phyloP scores from a whole-genome alignment of 2,888 invertebrate genomes.

The Lydus trimaculatus region DNA sequence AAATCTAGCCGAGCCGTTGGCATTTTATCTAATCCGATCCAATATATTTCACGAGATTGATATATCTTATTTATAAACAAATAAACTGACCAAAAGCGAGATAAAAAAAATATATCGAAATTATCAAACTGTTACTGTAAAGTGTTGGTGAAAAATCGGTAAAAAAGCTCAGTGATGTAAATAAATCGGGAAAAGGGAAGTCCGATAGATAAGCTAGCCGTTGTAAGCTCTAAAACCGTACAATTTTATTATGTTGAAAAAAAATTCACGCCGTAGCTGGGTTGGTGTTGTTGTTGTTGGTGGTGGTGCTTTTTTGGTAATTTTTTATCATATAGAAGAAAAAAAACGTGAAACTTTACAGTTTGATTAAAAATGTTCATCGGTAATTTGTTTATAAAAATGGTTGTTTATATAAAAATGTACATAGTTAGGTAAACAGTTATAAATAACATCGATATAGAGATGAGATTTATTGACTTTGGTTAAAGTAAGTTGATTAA shows the following conservation, averaged over 20 bases:
- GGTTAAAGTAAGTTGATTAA: conserved; percentile 22
- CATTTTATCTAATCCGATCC: background rate
- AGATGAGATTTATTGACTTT: conserved; percentile 27
- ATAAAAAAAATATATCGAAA: background rate
- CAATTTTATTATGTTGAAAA: conserved; percentile 1
- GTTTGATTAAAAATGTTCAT: background rate
- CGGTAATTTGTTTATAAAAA: background rate
- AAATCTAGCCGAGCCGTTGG: background rate
- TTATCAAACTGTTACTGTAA: background rate
- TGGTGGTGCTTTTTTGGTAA: too few species aligned
- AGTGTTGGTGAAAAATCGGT: background rate
- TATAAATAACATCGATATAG: conserved; percentile 20
- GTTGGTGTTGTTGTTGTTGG: background rate
- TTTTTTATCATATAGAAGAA: too few species aligned
- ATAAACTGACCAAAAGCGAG: background rate
- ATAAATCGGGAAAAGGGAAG: background rate
- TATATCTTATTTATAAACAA: background rate
- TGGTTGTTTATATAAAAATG: background rate
- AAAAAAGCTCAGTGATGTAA: background rate
- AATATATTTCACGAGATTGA: background rate
- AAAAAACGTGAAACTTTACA: background rate
- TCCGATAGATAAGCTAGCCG: background rate
- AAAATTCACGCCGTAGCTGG: background rate
- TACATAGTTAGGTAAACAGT: background rate
- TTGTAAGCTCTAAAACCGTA: background rate